Evolutionary conservation across 2,113 vertebrate species (phyloP), one percentile per base, ranked within the genome.

Genomic region (Corvus moneduloides): DNA sequence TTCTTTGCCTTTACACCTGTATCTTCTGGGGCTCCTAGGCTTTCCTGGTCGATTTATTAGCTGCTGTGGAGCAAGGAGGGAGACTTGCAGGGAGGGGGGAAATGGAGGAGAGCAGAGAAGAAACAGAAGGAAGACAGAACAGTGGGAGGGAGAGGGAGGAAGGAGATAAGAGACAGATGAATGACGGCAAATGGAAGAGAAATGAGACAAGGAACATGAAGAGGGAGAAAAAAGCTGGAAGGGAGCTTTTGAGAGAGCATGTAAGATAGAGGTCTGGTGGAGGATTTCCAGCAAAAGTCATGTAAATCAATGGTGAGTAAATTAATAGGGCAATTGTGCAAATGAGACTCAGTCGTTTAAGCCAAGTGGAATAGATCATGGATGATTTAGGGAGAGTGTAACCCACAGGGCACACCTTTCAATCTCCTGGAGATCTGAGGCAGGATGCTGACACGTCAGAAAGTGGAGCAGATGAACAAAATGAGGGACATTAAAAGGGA

Each of bases 281-380:
- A 93, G 63, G 87, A 87, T 89, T 97, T 97, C 90, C 90, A 90
- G 93, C 68, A 79, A 85, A 95, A 96, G 97, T 96, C 96, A 94
- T 97, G 95, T 98, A 97, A 98, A 98, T 98, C 98, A 98, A 91
- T 92, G 97, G 95, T 89, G 95, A 97, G 96, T 96, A 97, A 98
- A 98, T 98, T 97, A 98, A 97, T 97, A 97, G 96, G 97, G 97
- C 97, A 94, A 46, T 97, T 96, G 93, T 97, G 97, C 96, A 97
- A 98, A 97, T 97, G 97, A 97, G 97, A 79, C 95, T 96, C 52
- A 58, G 94, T 97, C 78, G 51, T 97, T 98, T 89, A 96, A 97
- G 90, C 92, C 94, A 91, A 95, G 95, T 1, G 3, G 89, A 92
- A 98, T 97, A 93, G 84, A 97, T 97, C 96, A 95, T 10, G 87